Conservation (phyloP, 2,888 invertebrate genomes). For the Aplocera efformata region DNA sequence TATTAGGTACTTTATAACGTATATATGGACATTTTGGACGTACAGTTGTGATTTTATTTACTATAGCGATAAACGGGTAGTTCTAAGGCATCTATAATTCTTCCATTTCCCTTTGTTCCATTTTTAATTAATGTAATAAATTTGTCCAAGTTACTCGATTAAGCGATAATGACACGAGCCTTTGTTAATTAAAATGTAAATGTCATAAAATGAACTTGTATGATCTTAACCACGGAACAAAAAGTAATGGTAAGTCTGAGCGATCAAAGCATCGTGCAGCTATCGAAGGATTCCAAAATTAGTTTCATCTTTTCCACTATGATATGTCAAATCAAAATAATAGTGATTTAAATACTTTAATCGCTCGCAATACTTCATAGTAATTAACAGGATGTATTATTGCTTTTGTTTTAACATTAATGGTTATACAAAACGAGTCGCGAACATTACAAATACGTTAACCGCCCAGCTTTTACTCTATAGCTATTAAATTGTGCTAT, state of each 20-base stretch:
- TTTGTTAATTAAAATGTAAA: neutral
- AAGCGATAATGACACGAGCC: constrained; percentile 5
- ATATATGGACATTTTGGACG: constrained; percentile 81
- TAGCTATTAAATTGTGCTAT: constrained; percentile 75
- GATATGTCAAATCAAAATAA: constrained; percentile 51
- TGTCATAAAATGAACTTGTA: no score
- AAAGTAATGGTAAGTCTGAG: constrained; percentile 51
- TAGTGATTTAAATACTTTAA: constrained; percentile 28
- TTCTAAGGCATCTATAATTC: constrained; percentile 47
- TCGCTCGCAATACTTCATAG: constrained; percentile 36
- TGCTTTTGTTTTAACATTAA: constrained; percentile 50
- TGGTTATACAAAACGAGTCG: constrained; percentile 42
- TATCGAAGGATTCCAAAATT: constrained; percentile 28
- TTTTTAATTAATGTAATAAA: no score
- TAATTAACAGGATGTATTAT: constrained; percentile 38
- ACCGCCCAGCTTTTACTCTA: constrained; percentile 51
- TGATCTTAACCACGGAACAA: constrained; percentile 59
- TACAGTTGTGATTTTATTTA: constrained; percentile 73
- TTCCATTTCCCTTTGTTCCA: constrained; percentile 69
- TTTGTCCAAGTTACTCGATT: neutral
- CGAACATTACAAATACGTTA: constrained; percentile 34
- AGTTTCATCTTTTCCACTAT: constrained; percentile 37
- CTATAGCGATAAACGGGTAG: constrained; percentile 61
- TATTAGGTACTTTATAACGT: constrained; percentile 76
- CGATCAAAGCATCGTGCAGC: constrained; percentile 38